Evolutionary conservation across 2,888 invertebrate genomes (phyloP), one percentile per base, ranked within the genome.

Genomic region (Polymixis flavicincta): DNA sequence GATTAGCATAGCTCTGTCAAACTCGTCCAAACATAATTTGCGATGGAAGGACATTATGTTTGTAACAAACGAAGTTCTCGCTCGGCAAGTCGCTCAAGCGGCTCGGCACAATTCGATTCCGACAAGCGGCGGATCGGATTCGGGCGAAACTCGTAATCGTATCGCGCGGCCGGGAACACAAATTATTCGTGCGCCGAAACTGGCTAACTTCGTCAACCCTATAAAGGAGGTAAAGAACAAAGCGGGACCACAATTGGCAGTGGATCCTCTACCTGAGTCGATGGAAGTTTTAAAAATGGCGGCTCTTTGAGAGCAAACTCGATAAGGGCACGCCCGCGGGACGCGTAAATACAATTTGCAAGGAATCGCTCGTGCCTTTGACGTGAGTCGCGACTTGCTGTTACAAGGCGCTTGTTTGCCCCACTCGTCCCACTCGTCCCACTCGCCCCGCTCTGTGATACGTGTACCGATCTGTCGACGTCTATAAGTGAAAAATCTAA

Each of bases 211-310:
- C 95, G 92, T 96, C 94, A 95, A 94, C 94, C 94, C 94, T 92
- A 93, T 94, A 94, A 94, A 94, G 93, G 93, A 93, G 94, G 93
- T 92, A 93, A 90, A 92, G 95, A 96, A 96, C 96, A 96, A 96
- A 96, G 95, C 93, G 93, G 91, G 89, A 94, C 96, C 96, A 95
- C 96, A 96, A 95, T 96, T 95, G 95, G 94, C 91, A 91, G 92
- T 91, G 92, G 90, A 89, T 88, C 88, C 82, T 88, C 91, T 95
- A 95, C 95, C 95, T 95, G 94, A 91, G 92, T 93, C 92, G 92
- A 92, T 94, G 92, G 93, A 95, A 95, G 91, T 95, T 95, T 95
- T 95, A 95, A 96, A 96, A 96, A 95, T 95, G 95, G 94, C 94
- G 92, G 94, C 94, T 95, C 95, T 96, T 95, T 95, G 96, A 96